Evolutionary conservation across 2,113 vertebrate genomes (phyloP), one percentile per base, ranked within the genome.

Genomic region (Piliocolobus tephrosceles): DNA sequence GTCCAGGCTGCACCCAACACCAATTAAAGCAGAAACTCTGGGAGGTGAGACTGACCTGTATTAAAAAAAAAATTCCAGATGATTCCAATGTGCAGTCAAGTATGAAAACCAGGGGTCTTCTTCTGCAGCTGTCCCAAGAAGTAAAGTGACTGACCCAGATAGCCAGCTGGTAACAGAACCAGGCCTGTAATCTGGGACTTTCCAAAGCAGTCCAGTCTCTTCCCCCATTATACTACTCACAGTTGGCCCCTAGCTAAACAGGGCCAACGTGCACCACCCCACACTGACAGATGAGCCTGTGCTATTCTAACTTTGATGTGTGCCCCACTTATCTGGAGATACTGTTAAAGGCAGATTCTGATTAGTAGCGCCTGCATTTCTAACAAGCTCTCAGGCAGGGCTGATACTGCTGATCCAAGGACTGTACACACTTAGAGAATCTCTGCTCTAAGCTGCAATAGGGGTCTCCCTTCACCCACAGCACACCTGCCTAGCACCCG

Each of bases 61-160:
- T 68, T 43, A n/a, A 10, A 66, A 70, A 66, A 70, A 73, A n/a
- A 14, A 25, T 90, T 76, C 43, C 43, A 81, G 43, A n/a, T 52
- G 27, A 97, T 84, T 78, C 66, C 20, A 43, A 23, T 22, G 72
- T 72, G 43, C 0, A 76, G 17, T 78, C 22, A 75, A 87, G 22
- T 35, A 73, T 76, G 61, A 84, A 96, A 95, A 88, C 35, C 73
- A 96, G 70, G 32, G 32, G 27, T 72, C n/a, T 43, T 72, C n/a
- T 43, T 91, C 50, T 57, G 57, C 3, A 91, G 8, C 30, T 97
- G 16, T 64, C 17, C 40, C 32, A 55, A 87, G 84, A 64, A 75
- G 35, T 35, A 12, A 86, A 72, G 73, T 47, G 57, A 55, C 30
- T 6, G n/a, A 55, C 57, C 40, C 64, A 72, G 57, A 45, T n/a